phyloP scores from a whole-genome alignment of 2,888 invertebrate species.

The Ypsolopha sequella region DNA sequence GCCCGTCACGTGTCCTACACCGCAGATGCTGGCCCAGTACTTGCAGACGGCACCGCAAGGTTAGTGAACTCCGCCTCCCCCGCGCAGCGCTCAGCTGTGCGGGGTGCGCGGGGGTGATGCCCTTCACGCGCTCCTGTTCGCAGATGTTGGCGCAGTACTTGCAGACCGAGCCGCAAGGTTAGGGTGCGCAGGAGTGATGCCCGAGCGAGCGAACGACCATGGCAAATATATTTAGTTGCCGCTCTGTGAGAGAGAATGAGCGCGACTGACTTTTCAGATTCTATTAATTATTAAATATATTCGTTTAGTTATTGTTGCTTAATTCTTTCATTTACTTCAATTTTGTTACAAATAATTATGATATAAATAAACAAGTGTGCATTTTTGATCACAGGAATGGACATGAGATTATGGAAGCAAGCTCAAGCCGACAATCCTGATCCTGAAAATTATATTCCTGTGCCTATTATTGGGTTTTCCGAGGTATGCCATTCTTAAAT shows the following conservation, averaged over 20 bases:
- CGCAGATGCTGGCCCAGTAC: conserved; percentile 87
- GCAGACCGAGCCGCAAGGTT: conserved; percentile 87
- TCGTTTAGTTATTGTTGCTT: too few species aligned
- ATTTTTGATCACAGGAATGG: conserved; percentile 76
- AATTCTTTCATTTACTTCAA: too few species aligned
- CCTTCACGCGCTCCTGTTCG: conserved; percentile 82
- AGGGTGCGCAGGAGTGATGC: too few species aligned
- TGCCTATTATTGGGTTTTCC: conserved; percentile 92
- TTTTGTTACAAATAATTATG: too few species aligned
- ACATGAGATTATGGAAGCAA: conserved; percentile 94
- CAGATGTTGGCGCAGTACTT: conserved; percentile 89
- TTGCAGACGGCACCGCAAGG: conserved; percentile 89
- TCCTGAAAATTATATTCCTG: conserved; percentile 89
- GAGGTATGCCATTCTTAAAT: conserved; percentile 47
- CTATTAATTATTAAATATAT: too few species aligned
- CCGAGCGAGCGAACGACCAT: too few species aligned
- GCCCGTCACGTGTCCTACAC: conserved; percentile 81
- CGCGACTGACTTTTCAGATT: neutral
- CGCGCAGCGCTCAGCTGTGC: neutral
- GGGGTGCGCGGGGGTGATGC: conserved; percentile 50
- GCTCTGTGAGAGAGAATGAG: too few species aligned
- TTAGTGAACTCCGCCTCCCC: conserved; percentile 15
- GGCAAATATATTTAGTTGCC: too few species aligned
- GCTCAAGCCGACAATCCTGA: conserved; percentile 97
- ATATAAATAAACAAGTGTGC: too few species aligned